Conservation (phyloP, 2,113 vertebrate genomes). For the Muntiacus reevesi region DNA sequence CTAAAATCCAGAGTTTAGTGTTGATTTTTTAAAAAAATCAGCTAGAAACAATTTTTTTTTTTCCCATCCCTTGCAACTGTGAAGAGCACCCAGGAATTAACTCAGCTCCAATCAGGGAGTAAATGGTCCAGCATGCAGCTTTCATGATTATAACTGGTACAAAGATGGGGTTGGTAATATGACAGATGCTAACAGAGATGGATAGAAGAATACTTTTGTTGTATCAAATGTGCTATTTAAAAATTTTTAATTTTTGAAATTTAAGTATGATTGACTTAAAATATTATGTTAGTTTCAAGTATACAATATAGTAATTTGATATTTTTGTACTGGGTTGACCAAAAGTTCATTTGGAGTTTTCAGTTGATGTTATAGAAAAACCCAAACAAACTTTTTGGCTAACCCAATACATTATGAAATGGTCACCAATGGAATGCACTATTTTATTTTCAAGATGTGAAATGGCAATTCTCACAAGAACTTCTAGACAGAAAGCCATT, state of each 20-base stretch:
- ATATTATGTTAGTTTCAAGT: background rate
- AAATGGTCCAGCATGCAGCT: background rate
- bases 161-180: background rate
- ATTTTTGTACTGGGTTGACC: background rate
- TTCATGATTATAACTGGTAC: background rate
- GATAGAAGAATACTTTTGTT: background rate
- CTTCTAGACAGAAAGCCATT: background rate
- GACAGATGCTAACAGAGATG: background rate
- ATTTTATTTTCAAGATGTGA: background rate
- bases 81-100: background rate
- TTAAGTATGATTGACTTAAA: background rate
- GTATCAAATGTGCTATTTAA: background rate
- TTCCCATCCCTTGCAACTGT: background rate
- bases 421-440: background rate
- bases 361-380: background rate
- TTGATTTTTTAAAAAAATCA: background rate
- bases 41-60: background rate
- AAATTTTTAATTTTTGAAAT: background rate
- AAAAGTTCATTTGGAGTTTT: background rate
- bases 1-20: background rate
- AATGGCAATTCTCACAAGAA: background rate
- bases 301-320: background rate
- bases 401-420: background rate
- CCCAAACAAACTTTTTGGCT: background rate
- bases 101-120: background rate